phyloP scores from a whole-genome alignment of 2,113 vertebrate species.

The Hippocampus comes region DNA sequence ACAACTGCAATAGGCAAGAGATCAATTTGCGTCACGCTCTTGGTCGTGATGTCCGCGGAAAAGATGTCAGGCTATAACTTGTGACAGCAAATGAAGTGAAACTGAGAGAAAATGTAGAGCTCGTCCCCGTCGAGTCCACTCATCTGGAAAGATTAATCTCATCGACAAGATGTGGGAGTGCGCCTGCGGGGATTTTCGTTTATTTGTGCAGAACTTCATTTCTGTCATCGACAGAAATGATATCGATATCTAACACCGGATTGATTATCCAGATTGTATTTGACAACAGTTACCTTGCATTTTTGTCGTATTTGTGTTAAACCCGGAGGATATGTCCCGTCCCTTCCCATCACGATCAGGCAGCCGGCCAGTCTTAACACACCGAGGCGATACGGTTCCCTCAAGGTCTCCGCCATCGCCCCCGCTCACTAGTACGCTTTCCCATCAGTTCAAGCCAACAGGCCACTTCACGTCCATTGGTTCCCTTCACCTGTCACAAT shows the following conservation, averaged over 20 bases:
- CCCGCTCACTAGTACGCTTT: background rate
- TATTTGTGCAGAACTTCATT: background rate
- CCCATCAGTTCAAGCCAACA: constrained; percentile 36
- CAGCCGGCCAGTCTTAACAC: constrained; percentile 51
- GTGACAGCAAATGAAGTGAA: background rate
- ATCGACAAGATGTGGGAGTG: background rate
- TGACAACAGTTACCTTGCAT: background rate
- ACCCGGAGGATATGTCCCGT: constrained; percentile 16
- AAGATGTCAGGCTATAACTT: constrained; percentile 1
- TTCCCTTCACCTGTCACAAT: constrained; percentile 55
- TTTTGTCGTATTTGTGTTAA: background rate
- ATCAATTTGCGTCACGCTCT: constrained; percentile 13
- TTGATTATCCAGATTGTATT: background rate
- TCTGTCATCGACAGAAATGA: background rate
- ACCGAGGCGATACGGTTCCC: constrained; percentile 54
- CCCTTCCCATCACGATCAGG: constrained; percentile 34
- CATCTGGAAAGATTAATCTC: background rate
- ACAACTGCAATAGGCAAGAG: constrained; percentile 20
- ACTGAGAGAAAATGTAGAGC: constrained; percentile 3
- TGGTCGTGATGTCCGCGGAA: constrained; percentile 28
- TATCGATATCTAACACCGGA: background rate
- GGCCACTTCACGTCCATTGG: constrained; percentile 40
- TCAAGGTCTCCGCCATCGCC: constrained; percentile 8
- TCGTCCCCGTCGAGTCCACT: background rate
- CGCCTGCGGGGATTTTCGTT: background rate